Base-by-base conservation (phyloP, 2,888 invertebrate species). In the Fissipunctia ypsillon region DNA sequence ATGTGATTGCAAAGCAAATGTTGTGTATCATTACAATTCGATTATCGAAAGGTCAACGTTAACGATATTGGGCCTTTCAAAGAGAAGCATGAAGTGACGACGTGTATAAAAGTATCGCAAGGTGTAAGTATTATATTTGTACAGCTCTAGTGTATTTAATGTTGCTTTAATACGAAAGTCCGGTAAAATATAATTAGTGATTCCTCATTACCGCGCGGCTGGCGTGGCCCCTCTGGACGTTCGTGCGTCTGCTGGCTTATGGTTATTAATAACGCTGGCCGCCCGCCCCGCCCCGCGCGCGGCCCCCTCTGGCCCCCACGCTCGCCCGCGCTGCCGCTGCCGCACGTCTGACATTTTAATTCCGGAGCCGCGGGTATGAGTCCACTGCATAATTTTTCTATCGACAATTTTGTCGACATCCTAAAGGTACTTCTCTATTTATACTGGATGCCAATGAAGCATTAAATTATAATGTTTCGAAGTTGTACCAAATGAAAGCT, bases 131-230 rank as follows among this genome's bases (percentile, higher is more conserved):
- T 84, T 84, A 85, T 89, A 87, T 81, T 85, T 84, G 68, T 87
- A 83, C 86, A 86, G 84, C 85, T 88, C 87, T 88, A 87, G 88
- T 84, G 89, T 91, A 93, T 93, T 94, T 86, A 88, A 92, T 91
- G 93, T 92, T 91, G 93, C 89, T 94, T 93, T 93, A 92, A 93
- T 93, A 93, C 90, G 92, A 90, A 90, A 95, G 95, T 95, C 95
- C 95, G 94, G 95, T 95, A 95, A 95, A 96, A 96, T 95, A 95
- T 95, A 96, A 96, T 96, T 96, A 96, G 96, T 94, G 96, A 96
- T 95, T 96, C 95, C 95, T 96, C 95, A 96, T 96, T 96, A 96
- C 93, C 90, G 95, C 93, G 93, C 94, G 93, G 93, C 93, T 91
- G 89, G 92, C 91, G 87, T 91, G 96, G 95, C 96, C 96, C 95